A percentile compares a stretch with the other conserved stretches of the same genome.
phyloP scores from a whole-genome alignment of 1,140 invertebrate genomes.

The Popillia japonica region DNA sequence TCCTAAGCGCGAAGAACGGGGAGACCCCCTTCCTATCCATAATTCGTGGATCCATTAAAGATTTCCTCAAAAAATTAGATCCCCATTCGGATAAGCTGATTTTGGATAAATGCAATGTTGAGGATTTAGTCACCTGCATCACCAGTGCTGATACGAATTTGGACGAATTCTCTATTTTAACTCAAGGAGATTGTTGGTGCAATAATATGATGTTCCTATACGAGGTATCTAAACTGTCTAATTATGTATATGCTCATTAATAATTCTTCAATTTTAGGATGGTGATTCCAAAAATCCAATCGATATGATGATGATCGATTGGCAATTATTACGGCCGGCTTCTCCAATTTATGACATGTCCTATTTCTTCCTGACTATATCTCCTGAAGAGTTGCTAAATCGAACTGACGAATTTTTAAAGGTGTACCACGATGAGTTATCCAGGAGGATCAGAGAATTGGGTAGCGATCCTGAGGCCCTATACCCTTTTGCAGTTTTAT shows the following conservation, averaged over 20 bases:
- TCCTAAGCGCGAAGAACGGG: neutral
- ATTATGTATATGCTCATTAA: neutral
- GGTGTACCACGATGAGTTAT: slow-evolving; percentile 64
- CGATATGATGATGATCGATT: slow-evolving; percentile 64
- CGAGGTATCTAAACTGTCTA: slow-evolving; percentile 48
- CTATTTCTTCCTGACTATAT: slow-evolving; percentile 65
- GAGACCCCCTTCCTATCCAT: neutral
- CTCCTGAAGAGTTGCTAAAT: slow-evolving; percentile 61
- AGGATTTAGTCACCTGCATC: neutral
- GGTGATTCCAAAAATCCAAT: slow-evolving; percentile 45
- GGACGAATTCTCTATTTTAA: slow-evolving; percentile 55
- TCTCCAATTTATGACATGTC: slow-evolving; percentile 67
- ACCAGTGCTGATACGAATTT: neutral
- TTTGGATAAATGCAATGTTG: neutral
- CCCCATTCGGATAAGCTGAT: neutral
- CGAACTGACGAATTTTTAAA: slow-evolving; percentile 62
- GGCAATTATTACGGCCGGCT: slow-evolving; percentile 64
- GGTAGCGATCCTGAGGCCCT: slow-evolving; percentile 60
- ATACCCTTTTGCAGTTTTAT: slow-evolving; percentile 61
- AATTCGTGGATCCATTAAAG: neutral
- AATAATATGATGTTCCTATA: slow-evolving; percentile 67
- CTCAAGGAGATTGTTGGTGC: slow-evolving; percentile 66
- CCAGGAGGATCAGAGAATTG: slow-evolving; percentile 49
- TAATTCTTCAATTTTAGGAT: neutral
- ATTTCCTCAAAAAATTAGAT: slow-evolving; percentile 3